Percentiles rank a stretch among this genome's conserved stretches.
These are phyloP conservation scores for Rhinichthys osculus DNA, from an alignment of 2,797 vertebrate genomes.

Conservation along the genomic window DNA sequence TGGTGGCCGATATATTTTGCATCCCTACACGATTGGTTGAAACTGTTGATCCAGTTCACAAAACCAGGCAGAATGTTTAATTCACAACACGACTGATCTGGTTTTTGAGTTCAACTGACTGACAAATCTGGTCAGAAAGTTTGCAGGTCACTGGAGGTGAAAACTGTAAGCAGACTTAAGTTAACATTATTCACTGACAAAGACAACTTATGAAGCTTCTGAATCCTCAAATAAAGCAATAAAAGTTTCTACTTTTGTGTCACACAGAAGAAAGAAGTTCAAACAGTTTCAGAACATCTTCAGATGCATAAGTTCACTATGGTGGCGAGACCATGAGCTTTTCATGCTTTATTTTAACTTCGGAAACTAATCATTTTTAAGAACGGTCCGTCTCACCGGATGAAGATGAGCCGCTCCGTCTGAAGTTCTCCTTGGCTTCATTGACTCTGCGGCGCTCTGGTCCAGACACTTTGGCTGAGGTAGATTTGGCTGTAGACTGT, in stretches of 20 bases:
- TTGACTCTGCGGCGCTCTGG: slow-evolving; percentile 73
- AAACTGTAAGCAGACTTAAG: not conserved
- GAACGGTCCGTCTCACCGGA: slow-evolving; percentile 77
- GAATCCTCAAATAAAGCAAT: too few relatives aligned
- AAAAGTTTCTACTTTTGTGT: not conserved
- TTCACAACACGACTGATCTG: not conserved
- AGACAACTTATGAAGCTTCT: too few relatives aligned
- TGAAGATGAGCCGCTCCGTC: slow-evolving; percentile 79
- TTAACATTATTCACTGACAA: too few relatives aligned
- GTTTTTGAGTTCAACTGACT: not conserved
- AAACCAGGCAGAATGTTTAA: too few relatives aligned
- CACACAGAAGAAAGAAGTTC: not conserved
- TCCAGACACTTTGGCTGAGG: slow-evolving; percentile 83
- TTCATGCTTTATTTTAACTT: not conserved
- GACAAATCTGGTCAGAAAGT: not conserved
- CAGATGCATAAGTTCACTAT: not conserved
- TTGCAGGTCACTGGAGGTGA: not conserved
- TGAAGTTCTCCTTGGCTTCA: slow-evolving; percentile 70
- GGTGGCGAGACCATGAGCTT: not conserved
- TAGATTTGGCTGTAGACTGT: slow-evolving; percentile 83
- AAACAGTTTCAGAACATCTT: not conserved
- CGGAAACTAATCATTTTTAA: not conserved
- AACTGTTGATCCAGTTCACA: not conserved
- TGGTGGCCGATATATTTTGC: too few relatives aligned
- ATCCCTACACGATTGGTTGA: not conserved